Evolutionary conservation across 2,888 invertebrate genomes (phyloP), one percentile per base, ranked within the genome.

Genomic region (Andrena trimmerana): DNA sequence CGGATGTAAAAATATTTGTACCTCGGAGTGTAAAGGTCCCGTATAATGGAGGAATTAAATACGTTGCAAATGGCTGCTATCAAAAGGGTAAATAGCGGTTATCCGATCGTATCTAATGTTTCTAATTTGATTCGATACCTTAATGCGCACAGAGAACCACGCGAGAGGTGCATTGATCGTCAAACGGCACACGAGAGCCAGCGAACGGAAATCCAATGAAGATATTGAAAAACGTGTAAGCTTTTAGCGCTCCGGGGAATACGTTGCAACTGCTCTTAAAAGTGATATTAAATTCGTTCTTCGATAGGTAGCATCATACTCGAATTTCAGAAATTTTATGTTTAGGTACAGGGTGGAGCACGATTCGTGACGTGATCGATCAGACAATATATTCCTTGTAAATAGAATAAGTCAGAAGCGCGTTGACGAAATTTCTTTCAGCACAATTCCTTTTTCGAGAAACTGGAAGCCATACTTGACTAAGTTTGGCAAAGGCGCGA

Each of bases 181-280:
- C 75, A 85, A 86, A 86, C 82, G 79, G 77, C 79, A 86, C 86
- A 79, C 82, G 82, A 78, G 77, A 81, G 77, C 63, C 66, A 86
- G 82, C 75, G 86, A 86, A 87, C 86, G 86, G 86, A 86, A 86
- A 86, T 87, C 82, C 74, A 48, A n/a, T 67, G 57, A 68, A 69
- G 10, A 50, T 77, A 50, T 62, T 60, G 42, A 82, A 65, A 78
- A 82, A 60, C 13, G 42, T 57, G 48, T 54, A 66, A 72, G 36
- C 50, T 8, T 50, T 50, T 33, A 59, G 20, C 27, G 62, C n/a
- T 0, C 20, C 27, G 27, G 5, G 52, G 27, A 62, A 10, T 7
- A 27, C 6, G 20, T 52, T 57, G 4, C 42, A 50, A 31, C 29
- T 60, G 31, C n/a, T 57, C 6, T 54, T 70, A 33, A 36, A 54